These are phyloP conservation scores for Drosophila rellima DNA, from an alignment of 2,888 invertebrate genomes.

Conservation along the genomic window DNA sequence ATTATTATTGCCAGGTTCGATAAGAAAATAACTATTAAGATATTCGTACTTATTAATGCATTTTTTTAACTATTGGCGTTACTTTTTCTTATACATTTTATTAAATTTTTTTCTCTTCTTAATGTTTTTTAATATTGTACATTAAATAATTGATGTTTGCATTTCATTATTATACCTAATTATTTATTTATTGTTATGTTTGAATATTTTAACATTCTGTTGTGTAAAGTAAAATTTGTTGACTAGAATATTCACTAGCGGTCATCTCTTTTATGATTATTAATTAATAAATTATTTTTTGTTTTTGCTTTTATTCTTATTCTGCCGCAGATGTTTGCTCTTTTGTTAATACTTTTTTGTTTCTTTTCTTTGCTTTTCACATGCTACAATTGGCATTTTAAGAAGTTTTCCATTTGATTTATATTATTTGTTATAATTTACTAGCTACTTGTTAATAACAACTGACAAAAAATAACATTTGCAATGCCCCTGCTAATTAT, in stretches of 20 bases:
- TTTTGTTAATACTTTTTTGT: conserved; percentile 51
- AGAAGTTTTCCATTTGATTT: conserved; percentile 29
- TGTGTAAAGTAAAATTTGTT: conserved; percentile 67
- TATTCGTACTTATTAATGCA: conserved; percentile 35
- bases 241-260: conserved; percentile 63
- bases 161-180: conserved; percentile 18
- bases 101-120: background rate
- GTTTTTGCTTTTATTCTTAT: conserved; percentile 5
- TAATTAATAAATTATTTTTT: conserved; percentile 6
- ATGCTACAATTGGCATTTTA: conserved; percentile 52
- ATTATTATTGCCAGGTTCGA: conserved; percentile 80
- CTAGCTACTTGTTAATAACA: conserved; percentile 67
- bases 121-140: conserved; percentile 10
- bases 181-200: conserved; percentile 46
- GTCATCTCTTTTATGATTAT: conserved; percentile 10
- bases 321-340: conserved; percentile 21
- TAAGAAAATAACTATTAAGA: conserved; percentile 73
- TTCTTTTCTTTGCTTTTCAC: conserved; percentile 22
- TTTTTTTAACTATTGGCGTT: conserved; percentile 40
- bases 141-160: conserved; percentile 35
- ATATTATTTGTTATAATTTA: conserved; percentile 39
- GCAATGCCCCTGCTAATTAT: conserved; percentile 41
- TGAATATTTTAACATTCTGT: conserved; percentile 48
- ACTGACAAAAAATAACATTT: conserved; percentile 63
- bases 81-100: background rate